Evolutionary conservation across 2,113 vertebrate species (phyloP), one percentile per base, ranked within the genome.

Genomic region (Girardinichthys multiradiatus): DNA sequence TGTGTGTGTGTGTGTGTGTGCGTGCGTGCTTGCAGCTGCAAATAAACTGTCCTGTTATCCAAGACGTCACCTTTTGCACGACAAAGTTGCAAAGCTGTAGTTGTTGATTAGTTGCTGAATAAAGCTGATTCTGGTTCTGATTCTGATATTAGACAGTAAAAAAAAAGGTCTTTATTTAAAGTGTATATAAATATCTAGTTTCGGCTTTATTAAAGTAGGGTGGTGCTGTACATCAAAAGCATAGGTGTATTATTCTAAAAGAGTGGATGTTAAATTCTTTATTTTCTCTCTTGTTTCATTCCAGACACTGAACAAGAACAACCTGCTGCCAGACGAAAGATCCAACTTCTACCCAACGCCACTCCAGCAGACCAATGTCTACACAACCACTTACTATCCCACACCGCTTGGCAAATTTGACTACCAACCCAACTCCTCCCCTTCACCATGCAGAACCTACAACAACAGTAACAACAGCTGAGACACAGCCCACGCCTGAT

Each of bases 281-380:
- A 1, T 26, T 57, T 4, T 14, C 7, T 57, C 21, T 45, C 15
- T 45, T 45, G 42, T 54, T 54, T 65, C 37, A 2, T 80, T 75
- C 26, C 92, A 99, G 98, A 99, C 98, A 1, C 94, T 99, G 90
- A 99, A 99, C 93, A 99, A 99, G 92, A 99, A 98, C 91, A 99
- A 98, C 91, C 90, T 99, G 85, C 95, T 97, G 64, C 97, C 98
- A 0, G 98, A 99, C 7, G 98, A 99, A 86, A 94, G 97, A 84
- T 96, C 95, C 91, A 97, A 96, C 94, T 98, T 97, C 92, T 99
- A 96, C 85, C 93, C 93, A 1, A 87, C 95, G 0, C 96, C 96
- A 0, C 86, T 98, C 76, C 98, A 98, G 92, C 98, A 99, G 94
- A 97, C 97, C 12, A 99, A 99, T 0, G 97, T 99, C 84, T 99